phyloP scores from a whole-genome alignment of 2,113 vertebrate genomes.

The Vulpes lagopus region DNA sequence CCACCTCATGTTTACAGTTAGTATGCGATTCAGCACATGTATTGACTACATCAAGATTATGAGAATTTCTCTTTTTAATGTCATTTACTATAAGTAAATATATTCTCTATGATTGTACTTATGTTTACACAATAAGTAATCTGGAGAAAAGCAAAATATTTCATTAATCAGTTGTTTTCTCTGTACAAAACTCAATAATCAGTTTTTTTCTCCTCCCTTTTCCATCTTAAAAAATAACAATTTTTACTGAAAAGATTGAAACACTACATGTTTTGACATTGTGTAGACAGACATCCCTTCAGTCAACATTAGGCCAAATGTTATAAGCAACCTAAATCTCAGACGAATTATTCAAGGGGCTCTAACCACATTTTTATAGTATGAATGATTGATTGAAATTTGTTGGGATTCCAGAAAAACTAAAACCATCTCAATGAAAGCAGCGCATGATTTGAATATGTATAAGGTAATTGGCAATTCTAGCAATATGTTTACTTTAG shows the following conservation, averaged over 20 bases:
- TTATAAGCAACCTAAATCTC: slow-evolving; percentile 62
- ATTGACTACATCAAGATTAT: neutral
- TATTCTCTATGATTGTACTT: neutral
- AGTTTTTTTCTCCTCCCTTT: neutral
- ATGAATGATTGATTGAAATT: slow-evolving; percentile 75
- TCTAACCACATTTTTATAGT: slow-evolving; percentile 63
- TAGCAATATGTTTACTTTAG: slow-evolving; percentile 73
- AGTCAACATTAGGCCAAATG: slow-evolving; percentile 62
- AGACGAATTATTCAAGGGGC: slow-evolving; percentile 64
- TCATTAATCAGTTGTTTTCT: slow-evolving; percentile 58
- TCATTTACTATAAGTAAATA: slow-evolving; percentile 52
- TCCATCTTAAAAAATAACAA: neutral
- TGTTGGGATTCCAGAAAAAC: slow-evolving; percentile 82
- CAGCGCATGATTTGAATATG: slow-evolving; percentile 79
- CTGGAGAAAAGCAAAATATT: slow-evolving; percentile 56
- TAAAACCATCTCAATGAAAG: slow-evolving; percentile 75
- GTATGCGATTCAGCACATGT: neutral
- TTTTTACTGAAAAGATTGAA: slow-evolving; percentile 49
- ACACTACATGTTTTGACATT: slow-evolving; percentile 72
- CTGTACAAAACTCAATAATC: neutral
- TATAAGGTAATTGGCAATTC: slow-evolving; percentile 77
- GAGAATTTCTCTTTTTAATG: slow-evolving; percentile 58
- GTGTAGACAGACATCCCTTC: slow-evolving; percentile 38
- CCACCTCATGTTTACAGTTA: neutral
- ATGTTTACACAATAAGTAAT: slow-evolving; percentile 35